Percentiles rank a stretch among this genome's conserved stretches.
Conservation (phyloP, 2,113 vertebrate genomes). For the Periophthalmus modestus region DNA sequence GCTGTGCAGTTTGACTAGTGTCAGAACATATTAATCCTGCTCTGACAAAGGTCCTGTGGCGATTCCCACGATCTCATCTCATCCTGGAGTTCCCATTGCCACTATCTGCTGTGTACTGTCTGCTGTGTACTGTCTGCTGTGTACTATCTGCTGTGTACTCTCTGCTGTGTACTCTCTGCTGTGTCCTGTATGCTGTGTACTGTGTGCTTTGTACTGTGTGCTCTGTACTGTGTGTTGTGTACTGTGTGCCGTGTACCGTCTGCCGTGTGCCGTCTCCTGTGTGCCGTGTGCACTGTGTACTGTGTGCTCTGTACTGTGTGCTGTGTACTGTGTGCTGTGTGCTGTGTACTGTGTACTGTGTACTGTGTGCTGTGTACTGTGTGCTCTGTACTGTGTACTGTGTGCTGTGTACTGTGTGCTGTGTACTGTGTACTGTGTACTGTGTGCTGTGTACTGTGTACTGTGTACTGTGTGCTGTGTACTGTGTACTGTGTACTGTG, state of each 20-base stretch:
- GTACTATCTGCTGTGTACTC: slow-evolving; percentile 20
- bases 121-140: slow-evolving; percentile 10
- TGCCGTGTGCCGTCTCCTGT: slow-evolving; percentile 23
- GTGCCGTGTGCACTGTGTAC: slow-evolving; percentile 15
- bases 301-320: slow-evolving; percentile 13
- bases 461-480: slow-evolving; percentile 30
- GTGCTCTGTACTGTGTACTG: slow-evolving; percentile 26
- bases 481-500: slow-evolving; percentile 9
- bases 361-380: slow-evolving; percentile 4
- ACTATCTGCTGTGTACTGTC: slow-evolving; percentile 24
- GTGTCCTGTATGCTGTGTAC: slow-evolving; percentile 25
- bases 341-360: slow-evolving; percentile 25
- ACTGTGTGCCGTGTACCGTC: slow-evolving; percentile 26
- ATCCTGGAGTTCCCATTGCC: slow-evolving; percentile 19
- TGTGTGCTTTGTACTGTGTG: slow-evolving; percentile 29
- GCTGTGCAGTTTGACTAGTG: slow-evolving; percentile 21
- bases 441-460: slow-evolving; percentile 23
- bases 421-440: slow-evolving; percentile 4
- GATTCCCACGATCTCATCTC: slow-evolving; percentile 26
- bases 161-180: too few species aligned
- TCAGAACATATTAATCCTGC: slow-evolving; percentile 35
- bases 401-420: slow-evolving; percentile 28
- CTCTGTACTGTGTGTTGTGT: background rate
- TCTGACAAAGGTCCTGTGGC: background rate
- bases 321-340: slow-evolving; percentile 24